Evolutionary conservation across 2,797 vertebrate species (phyloP), one percentile per base, ranked within the genome.

Genomic region (Botia kubotai): DNA sequence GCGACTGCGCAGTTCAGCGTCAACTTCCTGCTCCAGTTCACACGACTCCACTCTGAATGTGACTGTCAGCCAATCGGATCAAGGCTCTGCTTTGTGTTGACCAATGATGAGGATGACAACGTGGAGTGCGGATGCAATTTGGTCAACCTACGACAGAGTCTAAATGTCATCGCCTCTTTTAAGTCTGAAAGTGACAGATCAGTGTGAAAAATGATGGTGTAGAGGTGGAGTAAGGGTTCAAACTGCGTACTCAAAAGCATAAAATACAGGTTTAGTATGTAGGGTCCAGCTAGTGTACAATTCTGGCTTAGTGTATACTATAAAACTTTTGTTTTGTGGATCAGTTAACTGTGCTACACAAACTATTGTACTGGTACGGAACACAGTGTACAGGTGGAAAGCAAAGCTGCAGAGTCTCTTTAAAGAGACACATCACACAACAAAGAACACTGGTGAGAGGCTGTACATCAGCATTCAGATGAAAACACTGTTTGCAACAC

Each of bases 401-500:
- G 8, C 55, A 58, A 58, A 55, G 6, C 26, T 29, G 23, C 12
- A 29, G 55, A 19, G 16, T 74, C 46, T 11, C 36, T 29, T 62
- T 17, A 8, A 57, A 77, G 50, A 57, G 21, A 57, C 8, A 36
- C 60, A 67, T 39, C 13, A 55, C 19, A 70, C 76, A 43, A 23
- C 36, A 26, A 60, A 80, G 17, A 58, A 46, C 57, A 13, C 26
- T 2, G 39, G 39, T 72, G 68, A 10, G 23, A 50, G 69, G 13
- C 21, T 39, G n/a, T 19, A 36, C 58, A 82, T 86, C 77, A 60
- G 67, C 81, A 83, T 86, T 77, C 79, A 69, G 58, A 52, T 43
- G 66, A 72, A 77, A 62, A 78, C 57, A 19, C 50, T 66, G 70
- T 50, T 2, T 66, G 52, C 65, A 66, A 62, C 72, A 76, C 14